These are phyloP conservation scores for Cotesia typhae DNA, from an alignment of 1,140 invertebrate genomes.

Conservation along the genomic window DNA sequence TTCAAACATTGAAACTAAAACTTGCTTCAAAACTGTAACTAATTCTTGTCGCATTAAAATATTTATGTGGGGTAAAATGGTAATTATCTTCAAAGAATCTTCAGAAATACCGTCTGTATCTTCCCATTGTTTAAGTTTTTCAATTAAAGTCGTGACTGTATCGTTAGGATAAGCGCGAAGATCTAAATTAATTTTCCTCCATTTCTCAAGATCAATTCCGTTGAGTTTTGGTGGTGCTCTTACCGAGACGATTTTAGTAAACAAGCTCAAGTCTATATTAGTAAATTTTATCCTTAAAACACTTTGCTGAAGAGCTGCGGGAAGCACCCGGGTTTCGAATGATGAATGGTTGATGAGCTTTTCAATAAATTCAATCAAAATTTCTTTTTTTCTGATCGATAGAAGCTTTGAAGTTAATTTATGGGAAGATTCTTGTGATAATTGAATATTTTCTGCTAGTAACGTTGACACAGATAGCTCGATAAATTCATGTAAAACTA, in stretches of 20 bases:
- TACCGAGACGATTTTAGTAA: slow-evolving; percentile 73
- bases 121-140: slow-evolving; percentile 44
- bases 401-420: slow-evolving; percentile 72
- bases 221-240: slow-evolving; percentile 73
- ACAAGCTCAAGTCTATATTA: slow-evolving; percentile 67
- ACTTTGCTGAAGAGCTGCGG: slow-evolving; percentile 72
- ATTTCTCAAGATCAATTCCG: slow-evolving; percentile 69
- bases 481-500: slow-evolving; percentile 64
- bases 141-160: slow-evolving; percentile 42
- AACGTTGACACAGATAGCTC: slow-evolving; percentile 71
- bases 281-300: slow-evolving; percentile 65
- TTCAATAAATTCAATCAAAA: slow-evolving; percentile 72
- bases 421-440: slow-evolving; percentile 76
- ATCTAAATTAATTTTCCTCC: slow-evolving; percentile 74
- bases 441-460: slow-evolving; percentile 68
- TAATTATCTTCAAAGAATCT: slow-evolving; percentile 49
- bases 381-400: slow-evolving; percentile 64
- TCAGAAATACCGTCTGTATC: slow-evolving; percentile 29
- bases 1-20: slow-evolving; percentile 42
- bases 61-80: slow-evolving; percentile 58
- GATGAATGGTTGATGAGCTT: slow-evolving; percentile 72
- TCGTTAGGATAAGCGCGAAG: slow-evolving; percentile 58
- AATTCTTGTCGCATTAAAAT: slow-evolving; percentile 57
- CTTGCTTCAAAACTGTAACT: slow-evolving; percentile 39
- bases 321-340: slow-evolving; percentile 79